phyloP scores from a whole-genome alignment of 1,140 invertebrate genomes.

The Trypoxylus dichotomus region DNA sequence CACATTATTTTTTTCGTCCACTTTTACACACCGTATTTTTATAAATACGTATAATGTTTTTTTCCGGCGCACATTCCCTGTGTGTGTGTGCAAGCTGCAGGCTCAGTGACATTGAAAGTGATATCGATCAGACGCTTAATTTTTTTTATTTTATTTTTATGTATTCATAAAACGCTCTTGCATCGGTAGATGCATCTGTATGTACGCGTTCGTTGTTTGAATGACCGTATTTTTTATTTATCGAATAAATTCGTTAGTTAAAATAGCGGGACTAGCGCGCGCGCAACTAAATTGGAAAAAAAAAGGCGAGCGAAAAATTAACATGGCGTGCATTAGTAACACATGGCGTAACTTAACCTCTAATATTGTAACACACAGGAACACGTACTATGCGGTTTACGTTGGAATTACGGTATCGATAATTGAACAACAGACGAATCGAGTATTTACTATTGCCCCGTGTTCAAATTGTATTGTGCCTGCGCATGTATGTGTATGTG shows the following conservation, averaged over 20 bases:
- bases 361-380: not conserved
- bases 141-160: constrained; percentile 23
- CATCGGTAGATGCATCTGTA: not conserved
- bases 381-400: not conserved
- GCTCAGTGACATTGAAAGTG: constrained; percentile 14
- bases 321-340: not conserved
- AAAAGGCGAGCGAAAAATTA: not conserved
- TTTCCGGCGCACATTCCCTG: not conserved
- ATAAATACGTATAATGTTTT: constrained; percentile 1
- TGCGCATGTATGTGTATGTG: not conserved
- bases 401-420: not conserved
- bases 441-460: constrained; percentile 25
- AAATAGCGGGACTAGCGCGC: not conserved
- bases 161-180: not conserved
- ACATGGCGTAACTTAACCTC: constrained; percentile 8
- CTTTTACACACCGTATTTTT: not conserved
- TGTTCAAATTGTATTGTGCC: not conserved
- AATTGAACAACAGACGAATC: constrained; percentile 19
- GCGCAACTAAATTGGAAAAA: not conserved
- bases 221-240: constrained; percentile 20
- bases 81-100: not conserved
- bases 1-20: constrained; percentile 7
- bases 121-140: constrained; percentile 23
- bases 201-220: not conserved
- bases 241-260: constrained; percentile 7